Conservation (phyloP, 35 echinoderm and acorn worm species). For the Diadema setosum region DNA sequence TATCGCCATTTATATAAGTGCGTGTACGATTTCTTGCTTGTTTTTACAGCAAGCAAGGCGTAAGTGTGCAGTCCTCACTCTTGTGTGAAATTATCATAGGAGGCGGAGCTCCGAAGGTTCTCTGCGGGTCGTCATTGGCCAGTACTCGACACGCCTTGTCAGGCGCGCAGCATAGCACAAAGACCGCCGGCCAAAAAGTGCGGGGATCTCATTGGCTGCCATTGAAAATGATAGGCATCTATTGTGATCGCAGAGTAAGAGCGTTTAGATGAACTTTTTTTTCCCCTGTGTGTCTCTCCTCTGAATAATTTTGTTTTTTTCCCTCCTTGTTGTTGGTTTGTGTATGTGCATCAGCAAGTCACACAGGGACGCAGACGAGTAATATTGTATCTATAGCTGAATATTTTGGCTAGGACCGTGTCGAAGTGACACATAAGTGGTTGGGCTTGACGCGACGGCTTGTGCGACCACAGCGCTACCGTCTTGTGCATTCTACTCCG, state of each 20-base stretch:
- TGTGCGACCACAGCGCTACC: no score
- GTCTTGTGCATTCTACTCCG: no score
- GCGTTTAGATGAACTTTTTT: constrained; percentile 49
- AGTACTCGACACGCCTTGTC: background rate
- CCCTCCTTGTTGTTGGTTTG: no score
- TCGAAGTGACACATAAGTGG: background rate
- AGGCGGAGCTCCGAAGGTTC: background rate
- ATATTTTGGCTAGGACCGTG: background rate
- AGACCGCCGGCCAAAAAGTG: constrained; percentile 34
- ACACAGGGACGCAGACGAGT: background rate
- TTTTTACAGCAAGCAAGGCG: no score
- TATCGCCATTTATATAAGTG: no score
- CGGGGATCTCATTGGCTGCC: constrained; percentile 51
- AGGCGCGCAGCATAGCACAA: constrained; percentile 31
- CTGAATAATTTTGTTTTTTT: no score
- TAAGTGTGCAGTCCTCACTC: no score
- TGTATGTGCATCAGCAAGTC: no score
- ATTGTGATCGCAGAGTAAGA: constrained; percentile 35
- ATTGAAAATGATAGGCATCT: constrained; percentile 54
- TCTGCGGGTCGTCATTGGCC: background rate
- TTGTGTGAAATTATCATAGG: constrained; percentile 8
- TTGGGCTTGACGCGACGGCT: no score
- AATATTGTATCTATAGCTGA: constrained; percentile 1
- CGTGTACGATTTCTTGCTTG: no score
- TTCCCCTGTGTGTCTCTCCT: background rate